Evolutionary conservation across 2,888 invertebrate species (phyloP), one percentile per base, ranked within the genome.

Genomic region (Drosophila yooni): DNA sequence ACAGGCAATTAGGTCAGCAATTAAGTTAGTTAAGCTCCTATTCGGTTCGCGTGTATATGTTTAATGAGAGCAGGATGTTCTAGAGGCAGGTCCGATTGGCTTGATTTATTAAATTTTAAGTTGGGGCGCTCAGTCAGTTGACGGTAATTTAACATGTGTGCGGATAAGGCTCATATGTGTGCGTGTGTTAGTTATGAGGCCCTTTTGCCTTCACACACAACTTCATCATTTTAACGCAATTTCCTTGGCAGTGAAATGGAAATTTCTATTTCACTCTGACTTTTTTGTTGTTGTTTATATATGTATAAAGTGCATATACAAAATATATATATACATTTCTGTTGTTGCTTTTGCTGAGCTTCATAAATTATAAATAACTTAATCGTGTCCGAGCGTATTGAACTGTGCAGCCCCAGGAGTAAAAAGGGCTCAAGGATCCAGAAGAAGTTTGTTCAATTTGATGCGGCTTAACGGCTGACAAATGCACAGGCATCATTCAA

Each of bases 341-440:
- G 29, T 43, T 63, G 56, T 58, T 56, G 46, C 29, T 15, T 36
- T 43, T 69, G 63, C 54, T 29, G 10, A 53, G 51, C 66, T 74
- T 74, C 82, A 86, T 86, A 86, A 86, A 89, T 86, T 86, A 87
- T 82, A 87, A 86, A 86, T 87, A 87, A 82, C 76, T 87, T 88
- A 88, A 82, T 85, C 84, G 84, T 87, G 84, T 84, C 81, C 88
- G 76, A 84, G 81, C 78, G 88, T 87, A 84, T 89, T 89, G 84
- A 89, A 81, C 84, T 79, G 89, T 81, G 62, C 43, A 53, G 43
- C 15, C 66, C 50, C 64, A 50, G 60, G n/a, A 65, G 48, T 51
- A 51, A 67, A 77, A 70, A 65, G 65, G 67, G 70, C 70, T 72
- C 69, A 70, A 71, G 63, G 53, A 74, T 77, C 70, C 70, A 61